Evolutionary conservation across 2,113 vertebrate species (phyloP).

Genomic region (Tyrannus savana): DNA sequence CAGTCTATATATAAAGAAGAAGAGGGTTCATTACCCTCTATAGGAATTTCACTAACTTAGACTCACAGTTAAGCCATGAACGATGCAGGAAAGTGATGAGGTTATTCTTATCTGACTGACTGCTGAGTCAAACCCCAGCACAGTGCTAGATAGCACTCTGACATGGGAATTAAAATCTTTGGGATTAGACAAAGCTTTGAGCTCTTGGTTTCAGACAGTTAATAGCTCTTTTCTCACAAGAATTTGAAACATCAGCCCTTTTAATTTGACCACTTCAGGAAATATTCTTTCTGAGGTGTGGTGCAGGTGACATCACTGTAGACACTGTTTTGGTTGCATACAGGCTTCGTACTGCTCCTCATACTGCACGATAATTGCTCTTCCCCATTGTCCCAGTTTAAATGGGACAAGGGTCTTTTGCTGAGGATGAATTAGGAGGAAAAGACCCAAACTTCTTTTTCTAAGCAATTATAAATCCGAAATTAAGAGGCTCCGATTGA

Average conservation of each 20-base stretch:
- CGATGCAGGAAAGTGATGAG: not conserved
- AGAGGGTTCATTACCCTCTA: not conserved
- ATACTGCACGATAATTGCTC: not conserved
- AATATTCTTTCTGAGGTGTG: not conserved
- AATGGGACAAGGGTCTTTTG: too few species aligned
- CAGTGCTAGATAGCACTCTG: not conserved
- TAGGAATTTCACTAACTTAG: not conserved
- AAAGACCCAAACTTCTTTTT: too few species aligned
- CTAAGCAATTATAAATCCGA: too few species aligned
- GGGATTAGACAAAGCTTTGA: not conserved
- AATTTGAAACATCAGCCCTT: not conserved
- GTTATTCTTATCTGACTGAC: not conserved
- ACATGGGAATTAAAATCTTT: not conserved
- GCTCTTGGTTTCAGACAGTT: not conserved
- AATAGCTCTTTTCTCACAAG: not conserved
- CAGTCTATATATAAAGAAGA: not conserved
- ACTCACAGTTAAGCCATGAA: not conserved
- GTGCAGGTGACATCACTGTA: accelerated
- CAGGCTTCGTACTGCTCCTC: not conserved
- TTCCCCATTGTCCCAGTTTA: too few species aligned
- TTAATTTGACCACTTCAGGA: not conserved
- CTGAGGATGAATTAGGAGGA: too few species aligned
- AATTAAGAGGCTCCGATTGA: too few species aligned
- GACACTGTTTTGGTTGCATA: not conserved
- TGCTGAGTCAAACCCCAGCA: not conserved